These are phyloP conservation scores for Agapornis canus DNA, from an alignment of 2,797 vertebrate genomes.

Conservation along the genomic window DNA sequence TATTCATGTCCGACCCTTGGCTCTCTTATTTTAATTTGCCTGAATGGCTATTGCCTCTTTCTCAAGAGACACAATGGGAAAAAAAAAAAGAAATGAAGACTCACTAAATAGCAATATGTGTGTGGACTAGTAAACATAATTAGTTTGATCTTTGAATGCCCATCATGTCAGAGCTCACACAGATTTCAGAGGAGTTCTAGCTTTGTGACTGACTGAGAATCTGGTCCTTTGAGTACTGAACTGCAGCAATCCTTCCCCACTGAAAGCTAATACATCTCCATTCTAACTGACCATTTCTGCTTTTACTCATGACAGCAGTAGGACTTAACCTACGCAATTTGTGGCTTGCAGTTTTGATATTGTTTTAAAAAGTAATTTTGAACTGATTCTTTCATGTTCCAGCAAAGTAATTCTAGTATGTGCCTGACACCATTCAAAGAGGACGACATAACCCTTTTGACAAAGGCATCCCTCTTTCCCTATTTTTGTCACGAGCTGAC, in stretches of 20 bases:
- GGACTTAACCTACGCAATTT: background rate
- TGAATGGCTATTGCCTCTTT: background rate
- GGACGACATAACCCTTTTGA: background rate
- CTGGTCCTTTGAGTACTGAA: fast-evolving
- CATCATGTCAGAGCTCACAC: background rate
- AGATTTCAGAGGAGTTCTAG: background rate
- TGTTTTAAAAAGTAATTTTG: background rate
- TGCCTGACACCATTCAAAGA: fast-evolving
- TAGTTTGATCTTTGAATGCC: background rate
- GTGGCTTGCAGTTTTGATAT: background rate
- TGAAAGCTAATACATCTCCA: background rate
- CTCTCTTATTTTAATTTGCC: background rate
- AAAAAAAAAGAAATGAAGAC: background rate
- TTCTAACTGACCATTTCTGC: background rate
- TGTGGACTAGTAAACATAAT: background rate
- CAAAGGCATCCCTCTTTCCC: background rate
- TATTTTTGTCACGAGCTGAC: background rate
- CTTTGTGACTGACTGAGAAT: background rate
- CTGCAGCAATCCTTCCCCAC: background rate
- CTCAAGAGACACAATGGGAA: background rate
- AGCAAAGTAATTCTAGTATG: background rate
- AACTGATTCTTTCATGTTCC: background rate
- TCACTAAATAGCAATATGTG: background rate
- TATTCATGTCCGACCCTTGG: background rate
- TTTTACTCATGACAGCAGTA: background rate